Conservation (phyloP, 1,140 invertebrate genomes). For the Drosophila bocki region DNA sequence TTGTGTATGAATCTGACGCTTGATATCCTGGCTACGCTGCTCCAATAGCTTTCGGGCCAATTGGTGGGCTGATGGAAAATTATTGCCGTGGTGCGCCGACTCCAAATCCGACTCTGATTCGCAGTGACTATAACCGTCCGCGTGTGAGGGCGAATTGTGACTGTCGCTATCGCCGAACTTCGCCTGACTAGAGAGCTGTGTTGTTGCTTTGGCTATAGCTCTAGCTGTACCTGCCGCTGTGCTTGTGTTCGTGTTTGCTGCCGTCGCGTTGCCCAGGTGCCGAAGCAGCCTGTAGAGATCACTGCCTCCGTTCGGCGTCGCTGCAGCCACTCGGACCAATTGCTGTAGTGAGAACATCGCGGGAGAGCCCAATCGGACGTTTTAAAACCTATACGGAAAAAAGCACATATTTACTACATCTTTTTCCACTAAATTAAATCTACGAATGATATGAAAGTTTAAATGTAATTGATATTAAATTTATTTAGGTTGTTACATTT, state of each 20-base stretch:
- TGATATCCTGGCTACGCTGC: conserved; percentile 60
- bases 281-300: conserved; percentile 47
- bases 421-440: neutral
- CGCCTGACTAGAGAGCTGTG: conserved; percentile 69
- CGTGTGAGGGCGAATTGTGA: conserved; percentile 57
- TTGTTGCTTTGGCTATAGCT: conserved; percentile 45
- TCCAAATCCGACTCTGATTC: conserved; percentile 60
- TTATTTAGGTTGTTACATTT: neutral
- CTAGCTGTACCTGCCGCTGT: conserved; percentile 29
- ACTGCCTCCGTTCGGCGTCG: conserved; percentile 27
- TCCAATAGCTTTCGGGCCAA: conserved; percentile 63
- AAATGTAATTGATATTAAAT: neutral
- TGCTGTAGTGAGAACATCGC: conserved; percentile 78
- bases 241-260: conserved; percentile 32
- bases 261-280: conserved; percentile 51
- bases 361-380: neutral
- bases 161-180: conserved; percentile 60
- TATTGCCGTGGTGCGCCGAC: conserved; percentile 62
- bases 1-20: conserved; percentile 73
- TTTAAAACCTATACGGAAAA: neutral
- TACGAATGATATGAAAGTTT: neutral
- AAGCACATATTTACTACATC: neutral
- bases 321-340: conserved; percentile 67
- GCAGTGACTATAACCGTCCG: conserved; percentile 66
- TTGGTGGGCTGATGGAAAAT: conserved; percentile 52